Conservation (phyloP, 2,797 vertebrate genomes). For the Betta splendens region DNA sequence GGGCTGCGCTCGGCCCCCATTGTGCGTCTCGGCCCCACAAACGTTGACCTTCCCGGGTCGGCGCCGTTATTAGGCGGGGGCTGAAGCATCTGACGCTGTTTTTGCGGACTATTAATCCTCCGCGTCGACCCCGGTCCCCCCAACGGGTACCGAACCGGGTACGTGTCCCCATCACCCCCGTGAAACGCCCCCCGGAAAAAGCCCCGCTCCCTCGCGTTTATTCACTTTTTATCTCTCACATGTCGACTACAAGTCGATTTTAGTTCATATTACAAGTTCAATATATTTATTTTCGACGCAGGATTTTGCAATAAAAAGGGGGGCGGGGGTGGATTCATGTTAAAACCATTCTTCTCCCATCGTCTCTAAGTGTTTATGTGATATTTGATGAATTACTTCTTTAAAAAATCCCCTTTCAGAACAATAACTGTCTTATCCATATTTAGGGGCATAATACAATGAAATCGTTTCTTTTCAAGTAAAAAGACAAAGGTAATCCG, state of each 20-base stretch:
- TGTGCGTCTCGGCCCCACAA: constrained; percentile 41
- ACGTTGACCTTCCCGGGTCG: constrained; percentile 24
- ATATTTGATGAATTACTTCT: not conserved
- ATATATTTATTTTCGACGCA: not conserved
- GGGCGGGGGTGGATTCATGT: not conserved
- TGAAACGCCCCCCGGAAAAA: constrained; percentile 54
- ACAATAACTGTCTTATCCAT: not conserved
- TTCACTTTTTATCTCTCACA: constrained; percentile 11
- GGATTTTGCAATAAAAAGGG: too few species aligned
- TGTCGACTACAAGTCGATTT: not conserved
- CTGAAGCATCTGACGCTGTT: constrained; percentile 3
- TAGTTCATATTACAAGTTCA: not conserved
- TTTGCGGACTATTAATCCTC: not conserved
- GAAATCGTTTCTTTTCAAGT: not conserved
- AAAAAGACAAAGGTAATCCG: not conserved
- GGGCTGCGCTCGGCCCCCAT: constrained; percentile 39
- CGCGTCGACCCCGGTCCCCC: constrained; percentile 17
- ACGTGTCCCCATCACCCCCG: constrained; percentile 39
- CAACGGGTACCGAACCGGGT: constrained; percentile 14
- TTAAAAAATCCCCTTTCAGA: not conserved
- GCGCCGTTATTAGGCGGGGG: not conserved
- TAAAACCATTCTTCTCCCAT: too few species aligned
- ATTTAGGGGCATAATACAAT: not conserved
- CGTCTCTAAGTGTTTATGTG: constrained; percentile 8
- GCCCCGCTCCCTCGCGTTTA: constrained; percentile 19